phyloP scores from a whole-genome alignment of 2,888 invertebrate genomes.

The Cantharis rustica region DNA sequence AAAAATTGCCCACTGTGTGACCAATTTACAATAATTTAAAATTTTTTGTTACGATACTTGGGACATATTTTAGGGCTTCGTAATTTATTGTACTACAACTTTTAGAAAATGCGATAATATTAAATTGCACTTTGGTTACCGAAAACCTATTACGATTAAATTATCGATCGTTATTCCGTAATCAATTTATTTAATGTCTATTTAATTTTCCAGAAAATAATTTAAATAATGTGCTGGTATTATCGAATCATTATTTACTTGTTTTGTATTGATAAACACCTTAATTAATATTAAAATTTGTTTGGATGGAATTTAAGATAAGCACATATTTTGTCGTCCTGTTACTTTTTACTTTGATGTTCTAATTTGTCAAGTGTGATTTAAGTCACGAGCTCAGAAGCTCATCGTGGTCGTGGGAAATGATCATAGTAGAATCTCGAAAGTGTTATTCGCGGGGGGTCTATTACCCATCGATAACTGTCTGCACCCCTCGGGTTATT shows the following conservation, averaged over 20 bases:
- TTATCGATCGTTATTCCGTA: background rate
- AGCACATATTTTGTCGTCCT: background rate
- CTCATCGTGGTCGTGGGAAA: constrained; percentile 40
- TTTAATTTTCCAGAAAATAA: constrained; percentile 14
- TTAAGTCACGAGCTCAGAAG: constrained; percentile 36
- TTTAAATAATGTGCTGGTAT: background rate
- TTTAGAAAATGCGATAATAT: background rate
- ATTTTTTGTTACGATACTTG: background rate
- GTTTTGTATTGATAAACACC: constrained; percentile 26
- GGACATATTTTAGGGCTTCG: background rate
- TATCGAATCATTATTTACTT: constrained; percentile 33
- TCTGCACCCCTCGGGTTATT: constrained; percentile 34
- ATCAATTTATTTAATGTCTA: background rate
- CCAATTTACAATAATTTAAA: constrained; percentile 2
- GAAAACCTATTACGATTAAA: background rate
- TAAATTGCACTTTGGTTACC: background rate
- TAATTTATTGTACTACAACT: background rate
- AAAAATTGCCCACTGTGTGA: constrained; percentile 6
- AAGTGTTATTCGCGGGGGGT: constrained; percentile 38
- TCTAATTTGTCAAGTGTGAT: constrained; percentile 40
- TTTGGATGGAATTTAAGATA: background rate
- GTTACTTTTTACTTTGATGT: background rate
- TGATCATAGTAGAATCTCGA: constrained; percentile 36
- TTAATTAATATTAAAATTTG: constrained; percentile 1
- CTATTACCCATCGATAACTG: constrained; percentile 45